Conservation (phyloP, 2,797 vertebrate genomes). For the Amblyraja radiata region DNA sequence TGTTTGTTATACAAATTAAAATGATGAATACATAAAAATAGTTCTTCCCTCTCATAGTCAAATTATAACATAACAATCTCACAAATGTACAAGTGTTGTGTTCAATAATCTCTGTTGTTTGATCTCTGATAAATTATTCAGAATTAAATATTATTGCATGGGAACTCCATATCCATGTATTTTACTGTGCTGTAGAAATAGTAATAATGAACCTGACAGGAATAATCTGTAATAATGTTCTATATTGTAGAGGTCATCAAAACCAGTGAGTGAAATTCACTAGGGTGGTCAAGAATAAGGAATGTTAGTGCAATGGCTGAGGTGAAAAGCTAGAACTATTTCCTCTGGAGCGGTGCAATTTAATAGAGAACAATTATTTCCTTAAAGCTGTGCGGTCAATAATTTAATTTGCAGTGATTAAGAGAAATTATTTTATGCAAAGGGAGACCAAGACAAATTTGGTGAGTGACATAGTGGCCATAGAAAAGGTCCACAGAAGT, state of each 20-base stretch:
- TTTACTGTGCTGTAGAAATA: background rate
- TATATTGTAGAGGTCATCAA: background rate
- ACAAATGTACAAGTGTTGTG: background rate
- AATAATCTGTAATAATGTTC: background rate
- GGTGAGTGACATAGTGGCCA: background rate
- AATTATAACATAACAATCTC: background rate
- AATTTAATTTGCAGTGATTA: too few species aligned
- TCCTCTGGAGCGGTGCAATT: background rate
- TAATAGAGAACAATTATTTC: background rate
- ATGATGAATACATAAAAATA: background rate
- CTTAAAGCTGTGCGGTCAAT: background rate
- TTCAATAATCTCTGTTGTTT: background rate
- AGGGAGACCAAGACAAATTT: background rate
- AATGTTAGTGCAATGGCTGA: background rate
- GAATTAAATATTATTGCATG: background rate
- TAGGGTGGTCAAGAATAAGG: background rate
- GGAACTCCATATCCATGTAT: background rate
- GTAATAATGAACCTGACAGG: background rate
- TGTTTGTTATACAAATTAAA: background rate
- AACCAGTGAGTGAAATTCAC: background rate
- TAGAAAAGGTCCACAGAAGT: background rate
- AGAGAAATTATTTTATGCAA: too few species aligned
- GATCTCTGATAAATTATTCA: background rate
- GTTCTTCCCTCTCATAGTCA: background rate
- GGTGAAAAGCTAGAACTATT: background rate